phyloP scores from a whole-genome alignment of 2,113 vertebrate genomes.

The Corvus moneduloides region DNA sequence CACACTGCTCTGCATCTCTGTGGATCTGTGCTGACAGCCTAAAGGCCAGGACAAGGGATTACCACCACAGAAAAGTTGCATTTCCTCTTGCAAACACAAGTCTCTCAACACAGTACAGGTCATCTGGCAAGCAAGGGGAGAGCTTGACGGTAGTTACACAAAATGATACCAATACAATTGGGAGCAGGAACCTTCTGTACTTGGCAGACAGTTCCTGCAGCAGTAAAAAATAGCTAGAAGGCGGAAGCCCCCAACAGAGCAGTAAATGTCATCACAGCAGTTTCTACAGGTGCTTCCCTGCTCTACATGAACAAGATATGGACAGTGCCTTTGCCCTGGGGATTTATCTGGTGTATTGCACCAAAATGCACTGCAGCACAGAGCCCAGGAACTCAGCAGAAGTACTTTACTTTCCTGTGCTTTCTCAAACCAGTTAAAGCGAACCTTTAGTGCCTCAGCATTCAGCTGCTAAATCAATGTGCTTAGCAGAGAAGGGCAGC shows the following conservation, averaged over 20 bases:
- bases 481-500: not conserved
- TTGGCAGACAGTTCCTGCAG: not conserved
- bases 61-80: not conserved
- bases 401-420: not conserved
- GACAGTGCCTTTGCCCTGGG: not conserved
- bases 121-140: not conserved
- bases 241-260: not conserved
- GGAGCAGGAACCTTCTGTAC: not conserved
- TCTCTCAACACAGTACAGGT: not conserved
- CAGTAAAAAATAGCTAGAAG: conserved; percentile 13
- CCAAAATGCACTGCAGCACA: not conserved
- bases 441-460: not conserved
- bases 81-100: not conserved
- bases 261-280: not conserved
- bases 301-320: not conserved
- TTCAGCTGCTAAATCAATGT: not conserved
- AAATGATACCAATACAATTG: not conserved
- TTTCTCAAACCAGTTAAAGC: not conserved
- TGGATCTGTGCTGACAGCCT: not conserved
- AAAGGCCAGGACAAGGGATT: not conserved
- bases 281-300: not conserved
- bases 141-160: not conserved
- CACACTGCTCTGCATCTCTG: not conserved
- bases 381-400: not conserved
- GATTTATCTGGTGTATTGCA: not conserved